Base-by-base conservation (phyloP, 2,888 invertebrate genomes). In the Agrochola circellaris region DNA sequence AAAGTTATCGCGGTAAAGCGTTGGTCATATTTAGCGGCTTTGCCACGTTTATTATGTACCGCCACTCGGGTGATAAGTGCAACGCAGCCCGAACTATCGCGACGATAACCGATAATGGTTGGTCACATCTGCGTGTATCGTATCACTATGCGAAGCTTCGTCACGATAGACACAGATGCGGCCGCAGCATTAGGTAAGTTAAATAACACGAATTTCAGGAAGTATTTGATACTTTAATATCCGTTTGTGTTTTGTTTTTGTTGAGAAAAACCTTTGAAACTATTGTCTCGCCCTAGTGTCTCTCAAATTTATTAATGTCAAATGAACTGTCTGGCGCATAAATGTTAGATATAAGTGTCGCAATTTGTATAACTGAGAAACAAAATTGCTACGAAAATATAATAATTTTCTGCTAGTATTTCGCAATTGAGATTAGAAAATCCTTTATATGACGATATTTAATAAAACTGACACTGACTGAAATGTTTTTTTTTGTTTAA, bases 351-450 rank as follows among this genome's bases (percentile, higher is more conserved):
- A 45, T 73, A 68, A 80, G 30, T 80, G 56, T 64, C 42, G 51
- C 64, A 68, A 79, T 80, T 80, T 73, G 54, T 79, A 30, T 73
- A n/a, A n/a, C 62, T n/a, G 34, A 54, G 17, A 51, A 68, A 79
- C 11, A 26, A 58, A 30, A n/a, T 15, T 9, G 23, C n/a, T 65
- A 38, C 23, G 15, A 60, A 81, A 79, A 70, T 48, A 23, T 48
- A 51, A 67, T 30, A 56, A 65, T 51, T 77, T 1, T 77, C 15
- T 34, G 38, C 30, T 26, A 34, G 15, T n/a, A 56, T 38, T 48
- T 69, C 26, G 30, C 38, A 65, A 60, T 54, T 23, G n/a, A 45
- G 5, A 68, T 58, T 58, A 81, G 69, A 74, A 11, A 13, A 26
- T 6, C 5, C 30, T 8, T 48, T 51, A n/a, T 23, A 23, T 42